Conservation (phyloP, 2,797 vertebrate species). For the Cirrhinus molitorella region DNA sequence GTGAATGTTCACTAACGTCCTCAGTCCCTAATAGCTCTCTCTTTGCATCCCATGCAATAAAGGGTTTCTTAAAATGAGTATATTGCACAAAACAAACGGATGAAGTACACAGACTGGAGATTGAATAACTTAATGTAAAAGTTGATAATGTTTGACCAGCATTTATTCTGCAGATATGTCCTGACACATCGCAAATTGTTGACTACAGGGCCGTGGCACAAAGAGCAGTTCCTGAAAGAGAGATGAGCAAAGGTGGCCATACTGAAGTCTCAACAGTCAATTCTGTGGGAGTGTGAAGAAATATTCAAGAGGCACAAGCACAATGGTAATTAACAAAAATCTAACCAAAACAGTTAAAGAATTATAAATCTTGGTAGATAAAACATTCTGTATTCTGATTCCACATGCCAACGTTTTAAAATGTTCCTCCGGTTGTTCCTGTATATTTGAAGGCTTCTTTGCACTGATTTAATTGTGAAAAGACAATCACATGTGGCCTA, state of each 20-base stretch:
- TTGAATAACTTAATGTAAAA: background rate
- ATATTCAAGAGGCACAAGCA: slow-evolving; percentile 8
- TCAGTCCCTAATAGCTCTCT: background rate
- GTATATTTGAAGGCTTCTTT: background rate
- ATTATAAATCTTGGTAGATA: background rate
- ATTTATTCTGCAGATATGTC: slow-evolving; percentile 27
- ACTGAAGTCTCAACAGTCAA: background rate
- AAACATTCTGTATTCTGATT: background rate
- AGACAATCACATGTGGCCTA: background rate
- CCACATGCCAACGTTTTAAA: background rate
- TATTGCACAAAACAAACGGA: background rate
- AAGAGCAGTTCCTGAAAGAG: background rate
- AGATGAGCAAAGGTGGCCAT: background rate
- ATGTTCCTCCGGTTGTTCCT: background rate
- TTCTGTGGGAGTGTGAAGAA: background rate
- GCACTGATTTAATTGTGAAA: background rate
- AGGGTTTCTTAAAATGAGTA: no score
- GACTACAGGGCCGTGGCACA: background rate
- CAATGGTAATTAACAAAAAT: background rate
- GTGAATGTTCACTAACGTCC: background rate
- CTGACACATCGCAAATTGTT: slow-evolving; percentile 4
- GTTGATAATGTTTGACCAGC: slow-evolving; percentile 1
- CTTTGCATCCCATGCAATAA: background rate
- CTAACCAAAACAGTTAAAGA: background rate
- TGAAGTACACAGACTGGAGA: background rate